Conservation (phyloP, 2,888 invertebrate species). For the Magallana nippona region DNA sequence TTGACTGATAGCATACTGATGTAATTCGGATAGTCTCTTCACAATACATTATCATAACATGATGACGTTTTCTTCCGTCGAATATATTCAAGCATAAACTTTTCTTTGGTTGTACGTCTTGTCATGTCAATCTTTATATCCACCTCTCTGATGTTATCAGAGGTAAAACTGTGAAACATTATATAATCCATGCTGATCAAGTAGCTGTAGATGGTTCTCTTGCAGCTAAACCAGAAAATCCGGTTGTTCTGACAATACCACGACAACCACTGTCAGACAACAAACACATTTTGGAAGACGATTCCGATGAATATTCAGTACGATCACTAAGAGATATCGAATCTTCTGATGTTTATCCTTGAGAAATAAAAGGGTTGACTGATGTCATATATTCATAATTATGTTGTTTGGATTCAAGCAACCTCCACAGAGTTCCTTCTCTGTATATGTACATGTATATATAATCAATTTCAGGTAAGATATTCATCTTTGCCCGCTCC, state of each 20-base stretch:
- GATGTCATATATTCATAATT: not conserved
- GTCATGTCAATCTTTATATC: not conserved
- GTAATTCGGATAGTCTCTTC: too few relatives aligned
- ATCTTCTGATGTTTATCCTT: not conserved
- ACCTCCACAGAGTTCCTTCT: slow-evolving; percentile 32
- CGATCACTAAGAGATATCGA: too few relatives aligned
- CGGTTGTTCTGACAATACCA: not conserved
- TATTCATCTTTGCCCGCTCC: too few relatives aligned
- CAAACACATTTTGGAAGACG: not conserved
- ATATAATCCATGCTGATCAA: not conserved
- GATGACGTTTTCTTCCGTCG: too few relatives aligned
- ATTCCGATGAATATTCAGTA: too few relatives aligned
- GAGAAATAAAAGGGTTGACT: not conserved
- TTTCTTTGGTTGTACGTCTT: not conserved
- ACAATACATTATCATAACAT: too few relatives aligned
- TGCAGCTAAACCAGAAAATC: not conserved
- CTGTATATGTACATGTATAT: too few relatives aligned
- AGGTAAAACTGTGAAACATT: slow-evolving; percentile 10
- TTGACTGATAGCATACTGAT: too few relatives aligned
- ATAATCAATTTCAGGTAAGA: too few relatives aligned
- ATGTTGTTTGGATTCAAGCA: not conserved
- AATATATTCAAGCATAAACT: not conserved
- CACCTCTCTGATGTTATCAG: not conserved
- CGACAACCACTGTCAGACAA: not conserved
- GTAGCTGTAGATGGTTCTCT: not conserved